phyloP scores from a whole-genome alignment of 2,113 vertebrate species.

The Megaptera novaeangliae region DNA sequence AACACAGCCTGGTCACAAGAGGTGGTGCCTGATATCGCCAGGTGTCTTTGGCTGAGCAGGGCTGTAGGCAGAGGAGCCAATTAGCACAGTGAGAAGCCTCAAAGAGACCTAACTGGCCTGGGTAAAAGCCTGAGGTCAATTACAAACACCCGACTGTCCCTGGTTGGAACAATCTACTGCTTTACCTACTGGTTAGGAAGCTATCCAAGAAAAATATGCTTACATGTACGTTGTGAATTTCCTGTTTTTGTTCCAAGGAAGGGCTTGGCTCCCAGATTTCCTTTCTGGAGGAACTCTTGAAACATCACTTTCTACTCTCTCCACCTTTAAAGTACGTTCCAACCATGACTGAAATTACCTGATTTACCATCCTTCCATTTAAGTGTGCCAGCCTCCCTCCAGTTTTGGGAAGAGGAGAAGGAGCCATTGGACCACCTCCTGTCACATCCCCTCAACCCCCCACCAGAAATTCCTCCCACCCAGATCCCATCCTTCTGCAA shows the following conservation, averaged over 20 bases:
- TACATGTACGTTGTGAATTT: slow-evolving; percentile 29
- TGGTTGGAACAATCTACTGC: neutral
- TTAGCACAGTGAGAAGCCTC: neutral
- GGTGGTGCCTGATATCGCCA: neutral
- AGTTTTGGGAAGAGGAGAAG: neutral
- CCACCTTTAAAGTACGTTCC: neutral
- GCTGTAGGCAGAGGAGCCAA: neutral
- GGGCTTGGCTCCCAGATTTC: slow-evolving; percentile 56
- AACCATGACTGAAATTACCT: neutral
- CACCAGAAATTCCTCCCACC: neutral
- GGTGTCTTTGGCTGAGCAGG: neutral
- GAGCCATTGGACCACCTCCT: neutral
- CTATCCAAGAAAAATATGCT: slow-evolving; percentile 52
- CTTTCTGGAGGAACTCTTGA: slow-evolving; percentile 50
- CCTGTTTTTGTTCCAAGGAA: slow-evolving; percentile 66
- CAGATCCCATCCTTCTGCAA: neutral
- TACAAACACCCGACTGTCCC: neutral
- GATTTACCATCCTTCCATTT: neutral
- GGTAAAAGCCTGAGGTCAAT: neutral
- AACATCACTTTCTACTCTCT: neutral
- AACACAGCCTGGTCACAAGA: neutral
- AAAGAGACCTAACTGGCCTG: neutral
- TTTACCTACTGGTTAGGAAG: slow-evolving; percentile 13
- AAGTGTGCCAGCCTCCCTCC: neutral
- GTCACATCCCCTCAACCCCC: neutral